Evolutionary conservation across 1,140 invertebrate genomes (phyloP).

Genomic region (Ostrea edulis): DNA sequence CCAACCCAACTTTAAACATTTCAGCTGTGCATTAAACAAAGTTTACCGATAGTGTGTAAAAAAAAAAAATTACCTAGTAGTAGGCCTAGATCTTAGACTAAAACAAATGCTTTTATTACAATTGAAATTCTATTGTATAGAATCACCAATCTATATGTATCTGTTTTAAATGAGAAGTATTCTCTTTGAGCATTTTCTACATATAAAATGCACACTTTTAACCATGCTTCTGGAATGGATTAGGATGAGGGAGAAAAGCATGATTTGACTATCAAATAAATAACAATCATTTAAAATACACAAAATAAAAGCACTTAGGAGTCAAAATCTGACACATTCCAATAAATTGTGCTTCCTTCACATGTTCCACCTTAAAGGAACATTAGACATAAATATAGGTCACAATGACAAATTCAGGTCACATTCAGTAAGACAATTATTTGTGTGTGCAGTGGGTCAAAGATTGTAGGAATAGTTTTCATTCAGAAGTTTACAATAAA

Average conservation of each 20-base stretch:
- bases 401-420: neutral
- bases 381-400: neutral
- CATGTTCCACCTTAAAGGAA: neutral
- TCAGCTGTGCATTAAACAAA: no score
- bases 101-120: neutral
- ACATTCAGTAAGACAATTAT: neutral
- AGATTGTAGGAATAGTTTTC: neutral
- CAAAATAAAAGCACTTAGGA: slow-evolving; percentile 37
- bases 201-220: slow-evolving; percentile 17
- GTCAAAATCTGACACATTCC: neutral
- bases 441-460: neutral
- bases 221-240: neutral
- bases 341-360: neutral
- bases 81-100: neutral
- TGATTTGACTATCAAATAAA: slow-evolving; percentile 26
- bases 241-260: slow-evolving; percentile 22
- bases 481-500: no score
- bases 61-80: neutral
- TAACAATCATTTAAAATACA: slow-evolving; percentile 27
- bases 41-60: no score
- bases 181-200: slow-evolving; percentile 2
- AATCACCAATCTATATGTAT: no score
- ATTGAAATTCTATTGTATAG: no score
- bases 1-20: neutral
- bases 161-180: neutral